Evolutionary conservation across 2,888 invertebrate genomes (phyloP), one percentile per base, ranked within the genome.

Genomic region (Meta bourneti): DNA sequence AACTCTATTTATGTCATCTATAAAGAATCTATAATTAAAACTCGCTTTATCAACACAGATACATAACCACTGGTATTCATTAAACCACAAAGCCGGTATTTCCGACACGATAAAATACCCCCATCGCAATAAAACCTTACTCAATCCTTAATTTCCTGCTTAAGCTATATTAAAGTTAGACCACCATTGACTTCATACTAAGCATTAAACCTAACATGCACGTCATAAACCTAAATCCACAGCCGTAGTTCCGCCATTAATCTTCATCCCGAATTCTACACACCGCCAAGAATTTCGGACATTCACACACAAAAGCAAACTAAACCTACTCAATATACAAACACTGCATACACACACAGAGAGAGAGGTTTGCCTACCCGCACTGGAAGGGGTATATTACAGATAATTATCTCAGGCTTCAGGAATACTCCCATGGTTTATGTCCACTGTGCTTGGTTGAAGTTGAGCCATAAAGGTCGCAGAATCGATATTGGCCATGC

Each of bases 141-240:
- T 16, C 61, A 61, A 61, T 61, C 61, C 61, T 61, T 61, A 61
- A 61, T 61, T 61, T 61, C 61, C 61, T 61, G 9, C 61, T 9
- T 9, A 61, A 61, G 61, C 61, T 9, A 61, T 16, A 61, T 61
- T 61, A 61, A 61, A 61, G 13, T 61, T 34, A 34, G 34, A 34
- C 34, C 34, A 2, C 34, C 34, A 34, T 34, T 34, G 34, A 34
- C 34, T 34, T 34, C 34, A 34, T 34, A 34, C 34, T 2, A 34
- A 34, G 34, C 34, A 34, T 34, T 34, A 34, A 34, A 34, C 34
- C 61, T 11, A 61, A 16, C 48, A 34, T 48, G 34, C 48, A 19
- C 20, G 48, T 74, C 74, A 74, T 74, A 74, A 74, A 74, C 74
- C 74, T 74, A 74, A 74, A 20, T 13, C 74, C 48, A 20, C 74